A percentile compares a stretch with the other conserved stretches of the same genome.
Conservation (phyloP, 2,797 vertebrate genomes). For the Pangasius mekongensis region DNA sequence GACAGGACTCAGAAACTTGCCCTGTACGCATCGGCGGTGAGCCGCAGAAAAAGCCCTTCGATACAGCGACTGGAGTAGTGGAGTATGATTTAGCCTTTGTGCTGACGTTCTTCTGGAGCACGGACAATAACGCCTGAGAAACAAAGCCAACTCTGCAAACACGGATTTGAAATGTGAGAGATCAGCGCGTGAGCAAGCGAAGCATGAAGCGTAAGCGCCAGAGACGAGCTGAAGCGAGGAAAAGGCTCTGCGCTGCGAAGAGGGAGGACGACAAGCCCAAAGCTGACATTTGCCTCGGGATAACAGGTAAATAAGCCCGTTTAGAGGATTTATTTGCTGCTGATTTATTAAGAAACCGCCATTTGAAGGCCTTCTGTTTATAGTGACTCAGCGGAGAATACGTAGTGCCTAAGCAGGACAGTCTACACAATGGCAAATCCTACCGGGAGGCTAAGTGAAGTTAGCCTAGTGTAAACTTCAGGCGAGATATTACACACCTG, state of each 20-base stretch:
- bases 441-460: not conserved
- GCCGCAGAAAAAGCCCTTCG: constrained; percentile 20
- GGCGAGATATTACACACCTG: not conserved
- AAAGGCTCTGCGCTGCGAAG: constrained; percentile 74
- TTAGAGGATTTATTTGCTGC: not conserved
- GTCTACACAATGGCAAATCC: not conserved
- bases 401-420: not conserved
- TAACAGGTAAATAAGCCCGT: constrained; percentile 73
- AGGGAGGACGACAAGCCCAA: constrained; percentile 74
- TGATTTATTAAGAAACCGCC: not conserved
- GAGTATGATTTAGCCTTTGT: constrained; percentile 43
- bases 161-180: constrained; percentile 55
- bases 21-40: constrained; percentile 69
- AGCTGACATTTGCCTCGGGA: constrained; percentile 76
- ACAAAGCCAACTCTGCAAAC: constrained; percentile 18
- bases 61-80: not conserved
- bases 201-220: constrained; percentile 84
- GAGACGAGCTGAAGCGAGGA: constrained; percentile 76
- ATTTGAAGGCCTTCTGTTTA: constrained; percentile 5
- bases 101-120: constrained; percentile 52
- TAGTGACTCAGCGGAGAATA: constrained; percentile 1
- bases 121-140: constrained; percentile 30
- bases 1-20: constrained; percentile 71
- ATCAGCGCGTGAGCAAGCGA: constrained; percentile 58
- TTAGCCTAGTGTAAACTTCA: constrained; percentile 6